Evolutionary conservation across 1,140 invertebrate species (phyloP).

Genomic region (Drosophila jambulina): DNA sequence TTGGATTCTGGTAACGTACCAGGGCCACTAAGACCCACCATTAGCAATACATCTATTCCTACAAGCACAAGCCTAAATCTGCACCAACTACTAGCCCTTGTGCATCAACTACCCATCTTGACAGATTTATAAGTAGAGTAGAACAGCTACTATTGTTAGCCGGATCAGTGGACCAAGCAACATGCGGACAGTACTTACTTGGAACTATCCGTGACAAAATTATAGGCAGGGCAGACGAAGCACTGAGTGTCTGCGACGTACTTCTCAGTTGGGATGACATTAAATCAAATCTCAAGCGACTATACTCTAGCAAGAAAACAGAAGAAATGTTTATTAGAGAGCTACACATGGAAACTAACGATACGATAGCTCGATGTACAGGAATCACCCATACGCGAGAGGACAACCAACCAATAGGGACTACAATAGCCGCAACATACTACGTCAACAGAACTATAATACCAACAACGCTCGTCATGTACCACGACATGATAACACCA

Average conservation of each 20-base stretch:
- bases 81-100: constrained; percentile 7
- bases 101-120: constrained; percentile 10
- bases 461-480: constrained; percentile 26
- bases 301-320: constrained; percentile 24
- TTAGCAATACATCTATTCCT: constrained; percentile 7
- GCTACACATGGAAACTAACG: constrained; percentile 2
- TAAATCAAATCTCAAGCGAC: background rate
- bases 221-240: background rate
- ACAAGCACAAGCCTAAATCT: constrained; percentile 8
- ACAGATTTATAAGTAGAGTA: constrained; percentile 2
- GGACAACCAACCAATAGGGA: constrained; percentile 17
- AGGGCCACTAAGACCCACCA: constrained; percentile 2
- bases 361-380: constrained; percentile 5
- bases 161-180: constrained; percentile 17
- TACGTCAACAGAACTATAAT: constrained; percentile 31
- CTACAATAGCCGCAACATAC: constrained; percentile 26
- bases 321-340: background rate
- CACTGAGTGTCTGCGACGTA: background rate
- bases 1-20: background rate
- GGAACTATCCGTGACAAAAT: constrained; percentile 1
- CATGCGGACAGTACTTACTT: background rate
- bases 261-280: background rate
- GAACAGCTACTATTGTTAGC: background rate
- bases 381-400: constrained; percentile 15
- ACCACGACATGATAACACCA: constrained; percentile 13